Percentiles rank a stretch among this genome's conserved stretches.
Evolutionary conservation across 2,797 vertebrate species (phyloP).

Genomic region (Distichodus sexfasciatus): DNA sequence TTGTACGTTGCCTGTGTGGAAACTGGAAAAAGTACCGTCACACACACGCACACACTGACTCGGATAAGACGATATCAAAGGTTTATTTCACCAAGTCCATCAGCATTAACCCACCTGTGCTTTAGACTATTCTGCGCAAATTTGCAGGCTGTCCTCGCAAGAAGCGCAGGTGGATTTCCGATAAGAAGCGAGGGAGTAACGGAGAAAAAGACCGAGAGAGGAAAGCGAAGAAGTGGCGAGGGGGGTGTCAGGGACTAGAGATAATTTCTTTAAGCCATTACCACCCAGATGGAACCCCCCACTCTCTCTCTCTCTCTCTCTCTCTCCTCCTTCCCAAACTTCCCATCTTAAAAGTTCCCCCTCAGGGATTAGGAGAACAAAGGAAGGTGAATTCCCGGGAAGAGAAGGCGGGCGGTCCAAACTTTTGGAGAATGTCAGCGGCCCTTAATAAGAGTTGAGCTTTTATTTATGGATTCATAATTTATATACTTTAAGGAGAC

Average conservation of each 20-base stretch:
- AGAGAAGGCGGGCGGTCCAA: slow-evolving; percentile 33
- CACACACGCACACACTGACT: background rate
- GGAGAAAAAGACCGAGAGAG: background rate
- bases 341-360: slow-evolving; percentile 72
- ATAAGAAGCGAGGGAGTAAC: slow-evolving; percentile 60
- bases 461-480: slow-evolving; percentile 38
- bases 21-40: background rate
- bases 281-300: slow-evolving; percentile 48
- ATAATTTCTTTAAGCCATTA: slow-evolving; percentile 51
- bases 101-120: slow-evolving; percentile 44
- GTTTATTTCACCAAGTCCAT: slow-evolving; percentile 44
- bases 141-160: slow-evolving; percentile 68
- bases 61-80: slow-evolving; percentile 45
- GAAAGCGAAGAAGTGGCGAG: background rate
- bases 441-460: slow-evolving; percentile 20
- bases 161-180: slow-evolving; percentile 71
- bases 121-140: slow-evolving; percentile 35
- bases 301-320: too few relatives aligned
- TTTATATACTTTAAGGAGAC: slow-evolving; percentile 18
- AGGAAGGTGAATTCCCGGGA: slow-evolving; percentile 71
- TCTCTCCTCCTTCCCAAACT: slow-evolving; percentile 58
- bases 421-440: slow-evolving; percentile 35
- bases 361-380: slow-evolving; percentile 77
- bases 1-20: background rate
- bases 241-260: slow-evolving; percentile 43